Conservation (phyloP, 2,797 vertebrate genomes). For the Cryptoblepharus egeriae region DNA sequence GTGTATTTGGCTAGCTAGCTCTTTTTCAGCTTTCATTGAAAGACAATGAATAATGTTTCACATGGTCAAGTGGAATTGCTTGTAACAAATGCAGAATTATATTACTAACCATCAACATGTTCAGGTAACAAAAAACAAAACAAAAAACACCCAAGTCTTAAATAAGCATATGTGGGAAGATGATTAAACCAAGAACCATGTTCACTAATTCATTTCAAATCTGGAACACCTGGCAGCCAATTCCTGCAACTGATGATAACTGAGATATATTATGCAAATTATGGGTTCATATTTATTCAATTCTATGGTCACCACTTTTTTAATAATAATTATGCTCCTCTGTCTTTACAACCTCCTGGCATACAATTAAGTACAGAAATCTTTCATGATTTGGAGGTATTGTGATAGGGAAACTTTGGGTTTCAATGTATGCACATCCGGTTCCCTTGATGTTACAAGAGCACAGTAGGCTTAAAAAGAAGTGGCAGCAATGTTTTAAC, state of each 20-base stretch:
- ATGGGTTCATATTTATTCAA: neutral
- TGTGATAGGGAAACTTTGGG: neutral
- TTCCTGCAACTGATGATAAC: neutral
- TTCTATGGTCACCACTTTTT: neutral
- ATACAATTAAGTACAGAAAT: neutral
- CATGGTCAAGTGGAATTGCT: slow-evolving; percentile 26
- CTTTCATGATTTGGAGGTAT: neutral
- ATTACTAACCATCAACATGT: slow-evolving; percentile 21
- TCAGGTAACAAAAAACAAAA: neutral
- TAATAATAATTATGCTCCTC: neutral
- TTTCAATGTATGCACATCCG: neutral
- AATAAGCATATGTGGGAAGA: neutral
- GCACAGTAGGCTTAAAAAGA: neutral
- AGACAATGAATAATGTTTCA: slow-evolving; percentile 42
- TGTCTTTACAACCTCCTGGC: neutral
- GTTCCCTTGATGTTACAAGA: neutral
- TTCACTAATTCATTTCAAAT: no score
- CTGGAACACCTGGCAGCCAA: neutral
- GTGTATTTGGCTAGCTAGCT: slow-evolving; percentile 49
- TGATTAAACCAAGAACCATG: neutral
- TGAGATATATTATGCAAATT: neutral
- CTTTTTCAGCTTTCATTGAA: slow-evolving; percentile 54
- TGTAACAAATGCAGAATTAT: neutral
- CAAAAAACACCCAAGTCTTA: neutral
- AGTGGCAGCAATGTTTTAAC: neutral